Evolutionary conservation across 2,797 vertebrate species (phyloP), one percentile per base, ranked within the genome.

Genomic region (Pseudopleuronectes americanus): DNA sequence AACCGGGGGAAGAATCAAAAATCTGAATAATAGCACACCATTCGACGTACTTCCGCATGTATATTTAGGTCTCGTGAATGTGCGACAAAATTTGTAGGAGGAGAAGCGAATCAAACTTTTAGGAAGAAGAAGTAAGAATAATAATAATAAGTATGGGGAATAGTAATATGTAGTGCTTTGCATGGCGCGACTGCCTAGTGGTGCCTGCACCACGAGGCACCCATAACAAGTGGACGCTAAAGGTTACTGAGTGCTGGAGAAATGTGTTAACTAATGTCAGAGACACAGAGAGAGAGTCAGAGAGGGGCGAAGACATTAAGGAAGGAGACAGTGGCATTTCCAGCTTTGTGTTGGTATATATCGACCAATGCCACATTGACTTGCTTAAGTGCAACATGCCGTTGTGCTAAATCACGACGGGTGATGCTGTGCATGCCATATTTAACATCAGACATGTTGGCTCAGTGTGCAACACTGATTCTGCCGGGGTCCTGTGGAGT

Each of bases 321-420:
- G 38, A 47, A 41, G 31, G 49, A 53, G 26, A 65, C 45, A 77
- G 52, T 49, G 59, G 33, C 63, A 70, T 77, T 72, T 80, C 49
- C 56, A 54, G 61, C 33, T 66, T 23, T 77, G 48, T 75, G 58
- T 23, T 26, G 17, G 23, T 55, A 0, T n/a, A 66, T 57, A 74
- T 77, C 67, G 80, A 79, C 28, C 57, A 66, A 85, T 54, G 4
- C 49, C 47, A 52, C 71, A 80, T 77, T 68, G 82, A 86, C 81
- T 77, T 69, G 75, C 71, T 80, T 85, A 79, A 84, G 67, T 69
- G 70, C 71, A 75, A 77, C 55, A 69, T 51, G 43, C 76, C 84
- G 83, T 56, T 70, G 24, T 6, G 74, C 72, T 89, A 65, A 56
- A 84, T 87, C 82, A 45, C 81, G 0, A 28, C 56, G 78, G 76